These are phyloP conservation scores for Sylvia atricapilla DNA, from an alignment of 2,113 vertebrate species.

Conservation along the genomic window DNA sequence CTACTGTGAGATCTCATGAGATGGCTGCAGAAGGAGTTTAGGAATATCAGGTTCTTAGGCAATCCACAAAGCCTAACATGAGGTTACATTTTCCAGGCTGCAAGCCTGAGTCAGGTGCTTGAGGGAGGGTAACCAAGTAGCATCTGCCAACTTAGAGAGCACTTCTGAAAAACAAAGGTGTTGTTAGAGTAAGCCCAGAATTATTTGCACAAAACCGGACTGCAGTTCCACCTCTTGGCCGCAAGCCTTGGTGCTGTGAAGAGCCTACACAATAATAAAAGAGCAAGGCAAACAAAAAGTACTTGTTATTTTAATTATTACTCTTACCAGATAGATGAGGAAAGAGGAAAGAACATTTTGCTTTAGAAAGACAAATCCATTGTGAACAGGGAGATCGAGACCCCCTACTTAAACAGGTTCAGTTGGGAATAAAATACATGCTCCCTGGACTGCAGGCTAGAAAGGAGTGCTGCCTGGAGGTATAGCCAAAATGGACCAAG, in stretches of 20 bases:
- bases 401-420: neutral
- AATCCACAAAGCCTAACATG: conserved; percentile 11
- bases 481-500: neutral
- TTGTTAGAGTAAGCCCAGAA: neutral
- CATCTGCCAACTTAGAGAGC: neutral
- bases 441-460: neutral
- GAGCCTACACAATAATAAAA: neutral
- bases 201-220: neutral
- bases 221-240: neutral
- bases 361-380: neutral
- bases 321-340: neutral
- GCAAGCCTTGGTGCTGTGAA: neutral
- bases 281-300: neutral
- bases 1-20: neutral
- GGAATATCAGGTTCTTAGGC: conserved; percentile 34
- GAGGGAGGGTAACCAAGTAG: neutral
- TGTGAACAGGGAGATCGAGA: neutral
- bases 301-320: neutral
- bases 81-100: conserved; percentile 59
- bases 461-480: neutral
- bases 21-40: neutral
- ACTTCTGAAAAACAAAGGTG: conserved; percentile 35
- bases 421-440: neutral
- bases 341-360: neutral
- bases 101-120: conserved; percentile 50